Base-by-base conservation (phyloP, 35 echinoderm and acorn worm species). In the Patiria miniata region DNA sequence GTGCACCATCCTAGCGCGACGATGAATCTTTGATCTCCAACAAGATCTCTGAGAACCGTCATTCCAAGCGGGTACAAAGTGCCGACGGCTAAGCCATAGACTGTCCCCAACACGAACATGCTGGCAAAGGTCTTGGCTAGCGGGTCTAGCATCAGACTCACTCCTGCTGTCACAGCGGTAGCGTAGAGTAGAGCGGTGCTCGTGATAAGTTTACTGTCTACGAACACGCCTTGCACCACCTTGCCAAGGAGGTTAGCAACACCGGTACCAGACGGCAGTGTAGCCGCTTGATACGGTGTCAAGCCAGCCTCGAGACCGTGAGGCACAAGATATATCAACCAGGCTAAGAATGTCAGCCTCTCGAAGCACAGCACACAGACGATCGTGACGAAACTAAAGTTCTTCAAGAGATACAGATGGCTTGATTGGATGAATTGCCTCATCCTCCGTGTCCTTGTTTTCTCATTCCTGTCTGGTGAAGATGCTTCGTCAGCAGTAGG, bases 141-240 rank as follows among this genome's bases (percentile, higher is more conserved):
- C 29, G 65, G 65, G 65, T 73, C 65, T 34, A 73, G 34, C 65
- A 73, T 73, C 65, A 73, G 65, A 34, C 65, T 32, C 9, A 73
- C 10, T 14, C 65, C 65, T 34, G 65, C 65, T 73, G 34, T 34
- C 14, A 73, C 14, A 6, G 26, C 65, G 29, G 65, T 73, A 23
- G 65, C 65, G 34, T 14, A 73, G 65, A 73, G 65, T 10, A 73
- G 34, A 73, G 65, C 14, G 65, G 26, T 73, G 0, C 26, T 32
- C 21, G 65, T 73, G 26, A 73, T 0, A 1, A 73, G 65, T 73
- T 73, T 73, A 36, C 65, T 28, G 26, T 73, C 65, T 23, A 73
- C 26, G 2, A 73, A 73, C 21, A 73, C 23, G 14, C 65, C 65
- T 23, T 73, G 65, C 34, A 73, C 15, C 0, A 30, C 65, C 26